Conservation (phyloP, 2,888 invertebrate genomes). For the Catotricha subobsoleta region DNA sequence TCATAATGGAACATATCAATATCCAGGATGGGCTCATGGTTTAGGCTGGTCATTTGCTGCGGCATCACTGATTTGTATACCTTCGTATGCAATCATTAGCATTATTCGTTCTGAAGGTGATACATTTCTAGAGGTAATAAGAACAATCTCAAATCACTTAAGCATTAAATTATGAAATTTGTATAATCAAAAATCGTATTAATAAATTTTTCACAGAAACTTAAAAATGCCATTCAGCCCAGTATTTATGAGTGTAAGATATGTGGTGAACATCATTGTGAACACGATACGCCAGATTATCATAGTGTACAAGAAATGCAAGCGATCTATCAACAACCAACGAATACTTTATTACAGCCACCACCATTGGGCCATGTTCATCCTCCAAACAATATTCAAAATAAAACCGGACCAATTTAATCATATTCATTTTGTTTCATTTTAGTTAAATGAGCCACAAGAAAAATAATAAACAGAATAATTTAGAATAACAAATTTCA, state of each 20-base stretch:
- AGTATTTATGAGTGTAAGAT: slow-evolving; percentile 54
- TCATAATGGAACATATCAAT: slow-evolving; percentile 57
- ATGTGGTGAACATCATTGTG: slow-evolving; percentile 63
- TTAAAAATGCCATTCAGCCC: slow-evolving; percentile 54
- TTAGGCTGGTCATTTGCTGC: slow-evolving; percentile 78
- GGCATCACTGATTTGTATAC: slow-evolving; percentile 68
- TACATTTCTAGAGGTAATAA: slow-evolving; percentile 53
- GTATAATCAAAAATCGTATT: background rate
- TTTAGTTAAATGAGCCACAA: too few relatives aligned
- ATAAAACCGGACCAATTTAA: too few relatives aligned
- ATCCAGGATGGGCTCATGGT: slow-evolving; percentile 70
- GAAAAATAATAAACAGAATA: too few relatives aligned
- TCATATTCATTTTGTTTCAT: too few relatives aligned
- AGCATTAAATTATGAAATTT: background rate
- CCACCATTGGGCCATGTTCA: slow-evolving; percentile 10
- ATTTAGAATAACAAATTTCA: too few relatives aligned
- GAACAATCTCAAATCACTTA: slow-evolving; percentile 9
- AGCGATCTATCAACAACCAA: slow-evolving; percentile 11
- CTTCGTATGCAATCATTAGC: slow-evolving; percentile 57
- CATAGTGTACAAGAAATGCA: slow-evolving; percentile 30
- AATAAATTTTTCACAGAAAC: slow-evolving; percentile 37
- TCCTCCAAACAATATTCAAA: background rate
- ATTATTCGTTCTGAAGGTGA: slow-evolving; percentile 52
- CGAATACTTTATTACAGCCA: slow-evolving; percentile 12
- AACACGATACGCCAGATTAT: slow-evolving; percentile 38